Percentiles rank a stretch among this genome's conserved stretches.
phyloP scores from a whole-genome alignment of 2,888 invertebrate genomes.

The Blastobasis adustella region DNA sequence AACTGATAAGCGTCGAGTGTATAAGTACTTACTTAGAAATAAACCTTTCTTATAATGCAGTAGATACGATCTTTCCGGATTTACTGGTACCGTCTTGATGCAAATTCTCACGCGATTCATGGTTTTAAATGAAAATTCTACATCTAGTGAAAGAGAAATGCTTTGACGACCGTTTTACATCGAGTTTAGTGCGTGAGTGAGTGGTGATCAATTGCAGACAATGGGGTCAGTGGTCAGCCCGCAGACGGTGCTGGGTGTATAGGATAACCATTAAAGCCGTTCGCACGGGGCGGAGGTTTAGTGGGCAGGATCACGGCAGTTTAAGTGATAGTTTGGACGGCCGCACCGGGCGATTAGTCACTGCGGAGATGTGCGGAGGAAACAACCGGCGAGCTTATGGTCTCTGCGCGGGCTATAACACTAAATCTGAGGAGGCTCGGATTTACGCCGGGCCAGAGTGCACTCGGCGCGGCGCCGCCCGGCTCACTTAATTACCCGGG shows the following conservation, averaged over 20 bases:
- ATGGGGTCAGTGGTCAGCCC: too few relatives aligned
- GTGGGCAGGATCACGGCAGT: slow-evolving; percentile 30
- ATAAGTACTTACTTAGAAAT: too few relatives aligned
- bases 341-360: slow-evolving; percentile 42
- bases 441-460: slow-evolving; percentile 46
- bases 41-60: too few relatives aligned
- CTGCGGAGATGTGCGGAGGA: slow-evolving; percentile 31
- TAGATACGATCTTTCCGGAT: too few relatives aligned
- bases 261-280: not conserved
- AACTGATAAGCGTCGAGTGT: too few relatives aligned
- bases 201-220: too few relatives aligned
- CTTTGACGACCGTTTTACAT: too few relatives aligned
- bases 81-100: too few relatives aligned
- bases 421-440: slow-evolving; percentile 62
- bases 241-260: not conserved
- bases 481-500: slow-evolving; percentile 53
- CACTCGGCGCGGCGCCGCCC: slow-evolving; percentile 35
- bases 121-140: too few relatives aligned
- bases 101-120: too few relatives aligned
- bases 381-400: slow-evolving; percentile 28
- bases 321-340: slow-evolving; percentile 38
- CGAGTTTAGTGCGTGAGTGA: too few relatives aligned
- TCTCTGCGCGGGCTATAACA: slow-evolving; percentile 56
- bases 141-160: too few relatives aligned
- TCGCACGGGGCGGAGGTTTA: slow-evolving; percentile 22